phyloP scores from a whole-genome alignment of 1,140 invertebrate genomes.

The Pachypeltis micranthus region DNA sequence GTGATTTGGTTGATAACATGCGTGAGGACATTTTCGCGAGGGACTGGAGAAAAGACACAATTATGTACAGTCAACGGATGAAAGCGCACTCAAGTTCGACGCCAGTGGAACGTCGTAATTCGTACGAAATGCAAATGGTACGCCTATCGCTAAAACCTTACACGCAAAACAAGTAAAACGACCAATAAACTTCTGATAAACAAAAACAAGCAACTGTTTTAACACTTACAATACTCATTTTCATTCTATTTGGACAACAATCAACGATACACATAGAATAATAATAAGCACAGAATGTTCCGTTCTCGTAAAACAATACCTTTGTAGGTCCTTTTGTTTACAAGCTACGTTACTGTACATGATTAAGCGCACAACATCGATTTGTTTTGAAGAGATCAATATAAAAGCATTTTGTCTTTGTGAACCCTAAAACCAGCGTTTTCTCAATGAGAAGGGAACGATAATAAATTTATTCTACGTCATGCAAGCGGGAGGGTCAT shows the following conservation, averaged over 20 bases:
- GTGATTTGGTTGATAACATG: too few species aligned
- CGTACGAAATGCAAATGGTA: slow-evolving; percentile 24
- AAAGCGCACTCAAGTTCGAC: slow-evolving; percentile 4
- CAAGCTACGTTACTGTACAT: too few species aligned
- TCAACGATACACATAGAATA: not conserved
- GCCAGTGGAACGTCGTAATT: slow-evolving; percentile 1
- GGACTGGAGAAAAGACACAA: not conserved
- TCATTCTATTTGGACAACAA: not conserved
- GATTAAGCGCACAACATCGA: not conserved
- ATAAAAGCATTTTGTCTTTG: slow-evolving; percentile 9
- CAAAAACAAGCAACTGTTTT: too few species aligned
- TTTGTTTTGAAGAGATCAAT: not conserved
- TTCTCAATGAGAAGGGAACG: slow-evolving; percentile 6
- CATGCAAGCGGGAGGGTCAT: slow-evolving; percentile 12
- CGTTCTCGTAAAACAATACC: not conserved
- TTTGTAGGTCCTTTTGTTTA: not conserved
- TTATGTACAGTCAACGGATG: not conserved
- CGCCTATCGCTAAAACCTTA: slow-evolving; percentile 19
- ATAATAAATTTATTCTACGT: slow-evolving; percentile 6
- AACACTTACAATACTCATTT: not conserved
- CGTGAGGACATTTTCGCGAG: too few species aligned
- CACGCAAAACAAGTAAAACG: slow-evolving; percentile 6
- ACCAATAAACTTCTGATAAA: slow-evolving; percentile 6
- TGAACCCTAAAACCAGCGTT: slow-evolving; percentile 25
- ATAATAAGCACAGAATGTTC: not conserved